Conservation (phyloP, 2,113 vertebrate species). For the Mionectes macconnelli region DNA sequence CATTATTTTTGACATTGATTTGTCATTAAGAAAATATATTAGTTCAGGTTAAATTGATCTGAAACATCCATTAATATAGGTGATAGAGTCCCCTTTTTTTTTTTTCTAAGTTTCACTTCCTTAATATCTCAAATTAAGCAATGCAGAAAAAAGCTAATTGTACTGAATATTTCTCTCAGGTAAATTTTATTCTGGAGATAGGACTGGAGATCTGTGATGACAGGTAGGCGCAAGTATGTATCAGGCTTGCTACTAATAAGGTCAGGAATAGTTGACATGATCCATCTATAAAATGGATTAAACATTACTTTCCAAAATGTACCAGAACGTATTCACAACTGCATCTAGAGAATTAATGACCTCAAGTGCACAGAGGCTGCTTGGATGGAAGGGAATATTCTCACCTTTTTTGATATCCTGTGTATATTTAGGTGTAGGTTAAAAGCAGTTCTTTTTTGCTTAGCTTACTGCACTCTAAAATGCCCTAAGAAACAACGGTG, state of each 20-base stretch:
- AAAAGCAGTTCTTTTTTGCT: neutral
- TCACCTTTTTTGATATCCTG: neutral
- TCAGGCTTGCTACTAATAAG: slow-evolving; percentile 5
- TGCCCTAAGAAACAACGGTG: neutral
- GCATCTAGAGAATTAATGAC: neutral
- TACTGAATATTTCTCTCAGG: slow-evolving; percentile 1
- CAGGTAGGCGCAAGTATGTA: neutral
- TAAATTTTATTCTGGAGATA: slow-evolving; percentile 16
- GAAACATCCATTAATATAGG: slow-evolving; percentile 74
- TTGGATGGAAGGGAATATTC: neutral
- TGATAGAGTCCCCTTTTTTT: slow-evolving; percentile 39
- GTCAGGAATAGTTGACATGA: neutral
- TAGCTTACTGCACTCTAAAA: neutral
- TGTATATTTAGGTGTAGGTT: neutral
- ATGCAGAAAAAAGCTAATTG: neutral
- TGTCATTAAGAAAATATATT: slow-evolving; percentile 79
- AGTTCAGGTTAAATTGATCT: slow-evolving; percentile 76
- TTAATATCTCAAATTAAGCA: slow-evolving; percentile 10
- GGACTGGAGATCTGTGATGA: neutral
- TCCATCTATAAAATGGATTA: slow-evolving; percentile 12
- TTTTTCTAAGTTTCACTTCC: neutral
- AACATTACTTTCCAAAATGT: slow-evolving; percentile 11
- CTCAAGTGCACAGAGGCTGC: neutral
- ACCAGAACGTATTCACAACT: neutral
- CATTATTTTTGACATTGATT: slow-evolving; percentile 83